Evolutionary conservation across 2,113 vertebrate genomes (phyloP).

Genomic region (Passer domesticus): DNA sequence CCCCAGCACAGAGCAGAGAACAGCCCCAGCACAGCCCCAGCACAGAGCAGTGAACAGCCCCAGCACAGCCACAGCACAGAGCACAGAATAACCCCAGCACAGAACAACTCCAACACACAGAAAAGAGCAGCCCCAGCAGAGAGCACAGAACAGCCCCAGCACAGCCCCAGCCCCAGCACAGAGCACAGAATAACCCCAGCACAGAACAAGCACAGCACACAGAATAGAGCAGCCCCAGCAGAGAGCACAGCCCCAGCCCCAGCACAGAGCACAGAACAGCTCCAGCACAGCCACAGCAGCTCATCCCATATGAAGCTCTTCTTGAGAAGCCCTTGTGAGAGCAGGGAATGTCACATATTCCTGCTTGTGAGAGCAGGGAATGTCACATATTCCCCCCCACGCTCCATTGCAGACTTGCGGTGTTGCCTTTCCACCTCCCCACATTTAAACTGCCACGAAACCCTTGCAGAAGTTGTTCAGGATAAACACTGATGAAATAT

Average conservation of each 20-base stretch:
- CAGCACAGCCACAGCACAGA: not conserved
- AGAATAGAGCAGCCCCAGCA: too few species aligned
- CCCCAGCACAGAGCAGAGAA: not conserved
- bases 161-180: not conserved
- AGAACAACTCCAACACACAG: too few species aligned
- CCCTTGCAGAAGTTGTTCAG: not conserved
- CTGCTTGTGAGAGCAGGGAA: not conserved
- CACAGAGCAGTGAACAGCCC: too few species aligned
- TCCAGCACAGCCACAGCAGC: not conserved
- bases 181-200: too few species aligned
- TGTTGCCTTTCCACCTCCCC: not conserved
- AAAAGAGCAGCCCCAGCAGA: not conserved
- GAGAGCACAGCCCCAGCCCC: not conserved
- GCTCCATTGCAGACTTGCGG: rapidly evolving
- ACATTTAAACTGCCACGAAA: rapidly evolving
- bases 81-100: too few species aligned
- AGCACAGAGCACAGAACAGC: not conserved
- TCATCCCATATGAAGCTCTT: not conserved
- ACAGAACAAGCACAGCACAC: not conserved
- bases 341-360: too few species aligned
- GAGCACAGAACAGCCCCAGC: too few species aligned
- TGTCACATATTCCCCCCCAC: not conserved
- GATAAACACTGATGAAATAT: not conserved
- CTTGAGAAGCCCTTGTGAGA: not conserved
- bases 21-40: too few species aligned